Evolutionary conservation across 2,888 invertebrate genomes (phyloP).

Genomic region (Parnassius mnemosyne): DNA sequence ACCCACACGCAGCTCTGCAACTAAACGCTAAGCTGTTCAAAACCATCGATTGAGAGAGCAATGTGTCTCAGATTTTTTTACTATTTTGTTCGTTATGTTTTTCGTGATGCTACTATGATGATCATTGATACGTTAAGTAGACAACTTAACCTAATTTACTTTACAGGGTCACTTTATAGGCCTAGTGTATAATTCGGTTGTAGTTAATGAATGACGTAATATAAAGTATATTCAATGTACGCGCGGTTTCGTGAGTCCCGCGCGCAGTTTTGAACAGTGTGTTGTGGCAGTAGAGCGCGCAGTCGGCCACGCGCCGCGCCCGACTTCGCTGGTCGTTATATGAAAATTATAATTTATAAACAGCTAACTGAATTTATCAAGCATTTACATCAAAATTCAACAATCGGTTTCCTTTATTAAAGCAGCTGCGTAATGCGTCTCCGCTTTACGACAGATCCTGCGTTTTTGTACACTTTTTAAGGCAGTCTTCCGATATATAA

Average conservation of each 20-base stretch:
- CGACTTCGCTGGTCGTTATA: conserved; percentile 32
- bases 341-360: conserved; percentile 25
- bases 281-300: conserved; percentile 39
- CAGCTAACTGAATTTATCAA: conserved; percentile 24
- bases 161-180: conserved; percentile 27
- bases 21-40: no score
- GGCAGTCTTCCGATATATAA: conserved; percentile 8
- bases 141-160: conserved; percentile 22
- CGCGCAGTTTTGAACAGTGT: conserved; percentile 54
- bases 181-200: conserved; percentile 34
- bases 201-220: conserved; percentile 44
- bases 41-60: no score
- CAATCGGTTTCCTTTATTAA: conserved; percentile 21
- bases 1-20: no score
- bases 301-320: conserved; percentile 34
- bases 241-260: conserved; percentile 41
- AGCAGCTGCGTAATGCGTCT: conserved; percentile 27
- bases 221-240: conserved; percentile 30
- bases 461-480: conserved; percentile 32
- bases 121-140: neutral
- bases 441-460: conserved; percentile 36
- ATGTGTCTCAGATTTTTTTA: no score
- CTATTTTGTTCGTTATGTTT: no score
- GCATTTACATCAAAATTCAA: conserved; percentile 29
- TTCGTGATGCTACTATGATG: no score